These are phyloP conservation scores for Neoaliturus tenellus DNA, from an alignment of 2,888 invertebrate species.

Conservation along the genomic window DNA sequence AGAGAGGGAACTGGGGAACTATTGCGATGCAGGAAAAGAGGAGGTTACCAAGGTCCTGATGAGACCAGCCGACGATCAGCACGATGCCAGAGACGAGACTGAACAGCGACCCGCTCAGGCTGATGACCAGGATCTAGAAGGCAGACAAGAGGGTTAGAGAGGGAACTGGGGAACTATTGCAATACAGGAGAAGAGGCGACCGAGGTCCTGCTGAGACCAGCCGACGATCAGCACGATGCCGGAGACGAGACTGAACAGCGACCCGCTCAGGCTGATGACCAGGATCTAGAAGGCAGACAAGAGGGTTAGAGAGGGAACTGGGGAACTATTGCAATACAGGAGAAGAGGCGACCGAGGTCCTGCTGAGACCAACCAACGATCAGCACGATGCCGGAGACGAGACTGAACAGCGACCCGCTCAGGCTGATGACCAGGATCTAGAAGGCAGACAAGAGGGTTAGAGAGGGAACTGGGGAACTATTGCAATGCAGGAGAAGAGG, in stretches of 20 bases:
- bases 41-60: neutral
- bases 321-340: neutral
- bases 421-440: conserved; percentile 17
- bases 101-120: conserved; percentile 3
- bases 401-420: conserved; percentile 27
- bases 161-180: too few relatives aligned
- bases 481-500: neutral
- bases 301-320: too few relatives aligned
- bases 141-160: too few relatives aligned
- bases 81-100: neutral
- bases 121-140: conserved; percentile 5
- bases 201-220: conserved; percentile 23
- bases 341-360: conserved; percentile 29
- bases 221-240: conserved; percentile 32
- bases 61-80: conserved; percentile 14
- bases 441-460: too few relatives aligned
- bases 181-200: conserved; percentile 16
- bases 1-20: too few relatives aligned
- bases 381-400: conserved; percentile 21
- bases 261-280: conserved; percentile 14
- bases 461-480: too few relatives aligned
- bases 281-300: conserved; percentile 24
- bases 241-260: conserved; percentile 16
- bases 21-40: too few relatives aligned
- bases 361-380: conserved; percentile 26